Evolutionary conservation across 2,888 invertebrate species (phyloP).

Genomic region (Diloba caeruleocephala): DNA sequence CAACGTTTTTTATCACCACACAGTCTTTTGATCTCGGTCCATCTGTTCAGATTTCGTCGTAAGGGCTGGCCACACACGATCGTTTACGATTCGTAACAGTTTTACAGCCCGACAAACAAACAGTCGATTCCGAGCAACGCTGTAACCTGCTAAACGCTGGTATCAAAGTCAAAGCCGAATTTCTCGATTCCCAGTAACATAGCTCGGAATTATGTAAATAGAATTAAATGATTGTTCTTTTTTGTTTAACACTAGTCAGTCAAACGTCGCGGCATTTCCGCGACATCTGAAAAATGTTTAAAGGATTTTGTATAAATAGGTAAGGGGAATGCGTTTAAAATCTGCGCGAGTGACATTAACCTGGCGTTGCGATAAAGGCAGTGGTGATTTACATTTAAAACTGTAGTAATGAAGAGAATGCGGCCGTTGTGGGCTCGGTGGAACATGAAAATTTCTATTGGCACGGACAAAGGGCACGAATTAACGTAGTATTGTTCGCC

Average conservation of each 20-base stretch:
- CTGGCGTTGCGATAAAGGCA: constrained; percentile 72
- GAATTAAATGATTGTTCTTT: constrained; percentile 56
- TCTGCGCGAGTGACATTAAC: constrained; percentile 55
- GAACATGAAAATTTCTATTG: constrained; percentile 87
- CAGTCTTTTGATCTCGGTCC: constrained; percentile 84
- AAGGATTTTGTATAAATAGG: constrained; percentile 26
- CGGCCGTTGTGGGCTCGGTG: constrained; percentile 75
- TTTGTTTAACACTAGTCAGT: constrained; percentile 48
- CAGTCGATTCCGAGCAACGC: constrained; percentile 84
- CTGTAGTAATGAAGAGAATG: constrained; percentile 79
- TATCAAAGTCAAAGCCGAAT: constrained; percentile 84
- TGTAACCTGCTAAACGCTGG: constrained; percentile 74
- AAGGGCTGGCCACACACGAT: constrained; percentile 88
- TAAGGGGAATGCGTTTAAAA: constrained; percentile 43
- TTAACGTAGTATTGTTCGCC: constrained; percentile 83
- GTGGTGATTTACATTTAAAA: constrained; percentile 83
- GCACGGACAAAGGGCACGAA: constrained; percentile 84
- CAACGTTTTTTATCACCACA: constrained; percentile 83
- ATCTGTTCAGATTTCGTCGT: constrained; percentile 88
- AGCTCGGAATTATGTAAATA: constrained; percentile 52
- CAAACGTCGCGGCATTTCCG: constrained; percentile 41
- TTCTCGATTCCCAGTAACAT: constrained; percentile 77
- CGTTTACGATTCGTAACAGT: constrained; percentile 86
- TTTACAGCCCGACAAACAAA: constrained; percentile 87
- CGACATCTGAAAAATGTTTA: constrained; percentile 31